Percentiles rank a stretch among this genome's conserved stretches.
These are phyloP conservation scores for Sarcophaga peregrina DNA, from an alignment of 1,140 invertebrate species.

Conservation along the genomic window DNA sequence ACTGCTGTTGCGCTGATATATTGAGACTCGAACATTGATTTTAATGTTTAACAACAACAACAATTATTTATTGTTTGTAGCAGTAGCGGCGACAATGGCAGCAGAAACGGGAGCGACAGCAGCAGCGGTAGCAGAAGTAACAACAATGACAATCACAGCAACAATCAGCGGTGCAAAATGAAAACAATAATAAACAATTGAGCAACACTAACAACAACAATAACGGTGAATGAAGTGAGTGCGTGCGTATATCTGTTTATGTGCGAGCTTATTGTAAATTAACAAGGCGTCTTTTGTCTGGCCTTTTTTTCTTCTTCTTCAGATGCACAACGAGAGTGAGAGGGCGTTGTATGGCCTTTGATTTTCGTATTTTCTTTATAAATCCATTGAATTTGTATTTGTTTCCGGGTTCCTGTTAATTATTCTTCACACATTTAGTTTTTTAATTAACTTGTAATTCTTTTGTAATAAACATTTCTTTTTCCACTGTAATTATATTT, in stretches of 20 bases:
- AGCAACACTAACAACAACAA: no score
- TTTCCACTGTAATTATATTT: neutral
- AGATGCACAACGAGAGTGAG: neutral
- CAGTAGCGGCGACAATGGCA: neutral
- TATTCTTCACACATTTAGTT: neutral
- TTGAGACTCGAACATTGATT: slow-evolving; percentile 54
- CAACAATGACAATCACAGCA: neutral
- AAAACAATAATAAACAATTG: no score
- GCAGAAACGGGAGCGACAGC: no score
- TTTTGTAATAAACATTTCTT: neutral
- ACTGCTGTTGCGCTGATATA: slow-evolving; percentile 46
- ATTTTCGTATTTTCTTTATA: slow-evolving; percentile 26
- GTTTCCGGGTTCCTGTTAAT: neutral
- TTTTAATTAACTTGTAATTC: neutral
- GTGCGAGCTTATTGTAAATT: neutral
- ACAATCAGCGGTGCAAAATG: no score
- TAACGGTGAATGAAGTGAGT: no score
- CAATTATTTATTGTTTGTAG: neutral
- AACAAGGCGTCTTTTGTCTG: slow-evolving; percentile 39
- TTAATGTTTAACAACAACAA: neutral
- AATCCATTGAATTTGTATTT: neutral
- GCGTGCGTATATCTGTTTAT: neutral
- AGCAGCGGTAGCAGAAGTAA: neutral
- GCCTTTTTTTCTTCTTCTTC: neutral
- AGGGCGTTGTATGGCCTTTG: neutral